A percentile compares a stretch with the other conserved stretches of the same genome.
Conservation (phyloP, 2,113 vertebrate species). For the Hippocampus zosterae region DNA sequence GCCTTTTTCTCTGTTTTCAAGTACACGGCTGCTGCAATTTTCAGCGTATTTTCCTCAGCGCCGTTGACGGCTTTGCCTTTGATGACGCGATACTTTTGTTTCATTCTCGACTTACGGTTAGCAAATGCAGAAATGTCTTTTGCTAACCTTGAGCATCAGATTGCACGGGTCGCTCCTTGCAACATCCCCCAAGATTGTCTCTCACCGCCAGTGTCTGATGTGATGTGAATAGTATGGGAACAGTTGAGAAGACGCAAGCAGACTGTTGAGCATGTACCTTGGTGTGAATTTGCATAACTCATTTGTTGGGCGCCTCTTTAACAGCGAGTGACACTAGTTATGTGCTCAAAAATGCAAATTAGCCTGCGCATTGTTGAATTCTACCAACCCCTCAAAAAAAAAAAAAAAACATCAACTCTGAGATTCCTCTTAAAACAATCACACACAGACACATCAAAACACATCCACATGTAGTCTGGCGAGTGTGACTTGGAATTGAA, state of each 20-base stretch:
- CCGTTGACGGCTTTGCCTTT: neutral
- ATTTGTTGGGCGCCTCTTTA: constrained; percentile 40
- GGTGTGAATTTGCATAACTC: constrained; percentile 45
- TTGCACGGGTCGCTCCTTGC: neutral
- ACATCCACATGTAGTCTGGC: constrained; percentile 29
- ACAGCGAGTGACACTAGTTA: constrained; percentile 31
- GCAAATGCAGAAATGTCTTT: constrained; percentile 6
- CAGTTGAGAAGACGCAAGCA: constrained; percentile 33
- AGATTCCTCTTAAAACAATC: constrained; percentile 38
- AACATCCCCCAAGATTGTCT: constrained; percentile 15
- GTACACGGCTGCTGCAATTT: neutral
- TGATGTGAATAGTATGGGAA: constrained; percentile 46
- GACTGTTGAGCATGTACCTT: constrained; percentile 56
- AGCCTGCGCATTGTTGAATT: constrained; percentile 38
- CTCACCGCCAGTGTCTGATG: constrained; percentile 15
- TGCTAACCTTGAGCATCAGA: constrained; percentile 11
- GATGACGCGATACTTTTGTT: neutral
- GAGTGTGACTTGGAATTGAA: constrained; percentile 48
- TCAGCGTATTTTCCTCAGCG: neutral
- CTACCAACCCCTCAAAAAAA: neutral
- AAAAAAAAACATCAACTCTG: neutral
- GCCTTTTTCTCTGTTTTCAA: neutral
- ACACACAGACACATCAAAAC: constrained; percentile 37
- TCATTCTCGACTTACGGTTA: neutral
- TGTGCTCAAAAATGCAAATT: constrained; percentile 36